Percentiles rank a stretch among this genome's conserved stretches.
Evolutionary conservation across 1,140 invertebrate species (phyloP).

Genomic region (Agrypnia vestita): DNA sequence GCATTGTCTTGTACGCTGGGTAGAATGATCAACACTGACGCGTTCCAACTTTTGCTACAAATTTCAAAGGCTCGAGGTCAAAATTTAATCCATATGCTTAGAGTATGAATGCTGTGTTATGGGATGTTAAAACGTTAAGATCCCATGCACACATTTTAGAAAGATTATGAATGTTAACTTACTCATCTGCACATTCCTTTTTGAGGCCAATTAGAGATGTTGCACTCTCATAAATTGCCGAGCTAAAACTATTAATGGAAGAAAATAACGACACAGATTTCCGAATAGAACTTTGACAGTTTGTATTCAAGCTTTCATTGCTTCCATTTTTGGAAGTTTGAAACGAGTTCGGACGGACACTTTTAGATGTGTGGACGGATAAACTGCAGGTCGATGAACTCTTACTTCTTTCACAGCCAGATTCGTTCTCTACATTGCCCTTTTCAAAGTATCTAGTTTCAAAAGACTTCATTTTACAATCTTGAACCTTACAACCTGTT

Average conservation of each 20-base stretch:
- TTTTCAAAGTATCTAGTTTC: slow-evolving; percentile 17
- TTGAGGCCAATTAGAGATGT: slow-evolving; percentile 57
- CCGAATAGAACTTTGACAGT: slow-evolving; percentile 41
- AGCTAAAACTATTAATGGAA: slow-evolving; percentile 56
- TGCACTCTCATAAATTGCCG: slow-evolving; percentile 57
- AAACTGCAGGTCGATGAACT: slow-evolving; percentile 42
- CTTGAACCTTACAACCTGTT: slow-evolving; percentile 14
- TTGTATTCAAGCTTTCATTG: slow-evolving; percentile 32
- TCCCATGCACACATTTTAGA: slow-evolving; percentile 18
- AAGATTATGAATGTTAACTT: slow-evolving; percentile 19
- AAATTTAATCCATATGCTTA: not conserved
- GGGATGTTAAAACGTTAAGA: slow-evolving; percentile 63
- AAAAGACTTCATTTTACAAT: not conserved
- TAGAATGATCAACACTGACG: too few species aligned
- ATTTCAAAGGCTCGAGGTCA: not conserved
- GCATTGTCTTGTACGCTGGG: too few species aligned
- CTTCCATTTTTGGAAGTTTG: not conserved
- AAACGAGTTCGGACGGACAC: slow-evolving; percentile 41
- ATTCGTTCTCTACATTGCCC: slow-evolving; percentile 5
- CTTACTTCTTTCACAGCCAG: slow-evolving; percentile 33
- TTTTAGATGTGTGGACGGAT: slow-evolving; percentile 41
- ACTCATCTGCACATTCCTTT: slow-evolving; percentile 53
- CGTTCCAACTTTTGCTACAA: too few species aligned
- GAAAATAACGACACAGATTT: slow-evolving; percentile 57
- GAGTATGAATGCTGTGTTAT: too few species aligned